Base-by-base conservation (phyloP, 2,113 vertebrate genomes). In the Pao palembangensis region DNA sequence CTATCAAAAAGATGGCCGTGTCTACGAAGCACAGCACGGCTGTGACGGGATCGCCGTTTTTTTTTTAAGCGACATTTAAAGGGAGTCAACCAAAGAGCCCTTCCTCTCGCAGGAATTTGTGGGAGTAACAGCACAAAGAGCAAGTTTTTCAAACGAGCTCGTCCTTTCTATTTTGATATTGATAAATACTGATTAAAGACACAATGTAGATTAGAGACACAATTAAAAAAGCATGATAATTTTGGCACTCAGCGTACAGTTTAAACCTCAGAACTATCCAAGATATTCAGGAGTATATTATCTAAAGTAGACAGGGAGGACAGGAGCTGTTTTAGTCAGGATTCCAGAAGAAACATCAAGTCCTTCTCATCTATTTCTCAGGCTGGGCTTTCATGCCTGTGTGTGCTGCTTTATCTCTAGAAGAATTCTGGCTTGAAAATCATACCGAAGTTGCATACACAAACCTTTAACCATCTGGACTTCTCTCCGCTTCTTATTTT, bases 361-460 rank as follows among this genome's bases (percentile, higher is more conserved):
- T 38, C 3, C 2, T 38, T 38, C 4, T 2, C 34, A 38, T 11
- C 34, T 38, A 38, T 11, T 38, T 38, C 11, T 12, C 34, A 38
- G 34, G 11, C 34, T 12, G 4, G 25, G 34, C 34, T 8, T 31
- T 6, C 34, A 38, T 38, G 7, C 34, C 11, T 38, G 34, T 49
- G 1, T 56, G 5, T 19, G 18, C 34, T 55, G 20, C 50, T 51
- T 50, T 61, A 15, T 48, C 38, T 62, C 21, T n/a, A 31, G 12
- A 60, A n/a, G 54, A 19, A 55, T 28, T 43, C 52, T 51, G 38
- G 38, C 62, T 51, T 54, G 79, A 18, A 48, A 55, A 67, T 55
- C 55, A 23, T 44, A 72, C 8, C 43, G 25, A 70, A 55, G 60
- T 71, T 61, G 7, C 49, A 64, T 46, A 47, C 10, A 8, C 55